phyloP scores from a whole-genome alignment of 2,888 invertebrate species.

The Cantharis lateralis region DNA sequence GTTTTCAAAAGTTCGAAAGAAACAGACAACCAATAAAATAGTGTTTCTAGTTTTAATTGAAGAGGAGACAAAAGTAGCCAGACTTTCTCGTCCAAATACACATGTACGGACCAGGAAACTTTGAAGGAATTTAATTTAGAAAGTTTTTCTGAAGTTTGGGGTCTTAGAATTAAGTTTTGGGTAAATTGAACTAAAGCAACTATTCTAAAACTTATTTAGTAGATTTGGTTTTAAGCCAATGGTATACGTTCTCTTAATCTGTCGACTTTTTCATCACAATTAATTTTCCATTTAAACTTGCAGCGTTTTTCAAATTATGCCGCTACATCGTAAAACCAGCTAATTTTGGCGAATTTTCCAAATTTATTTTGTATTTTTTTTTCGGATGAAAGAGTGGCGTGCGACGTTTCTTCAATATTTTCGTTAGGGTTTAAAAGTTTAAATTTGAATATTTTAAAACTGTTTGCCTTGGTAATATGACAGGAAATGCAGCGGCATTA shows the following conservation, averaged over 20 bases:
- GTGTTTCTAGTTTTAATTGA: constrained; percentile 34
- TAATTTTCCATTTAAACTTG: background rate
- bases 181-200: constrained; percentile 48
- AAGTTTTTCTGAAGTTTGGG: constrained; percentile 49
- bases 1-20: constrained; percentile 11
- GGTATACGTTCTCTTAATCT: constrained; percentile 17
- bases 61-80: constrained; percentile 34
- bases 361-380: background rate
- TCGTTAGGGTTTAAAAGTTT: background rate
- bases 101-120: constrained; percentile 45
- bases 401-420: background rate
- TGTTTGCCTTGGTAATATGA: background rate
- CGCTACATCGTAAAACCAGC: too few relatives aligned
- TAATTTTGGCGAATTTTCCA: background rate
- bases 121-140: constrained; percentile 50
- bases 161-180: constrained; percentile 45
- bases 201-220: constrained; percentile 50
- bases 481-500: background rate
- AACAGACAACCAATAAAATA: constrained; percentile 14
- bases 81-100: constrained; percentile 37
- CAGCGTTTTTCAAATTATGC: background rate
- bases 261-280: constrained; percentile 18
- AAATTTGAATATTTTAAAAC: background rate
- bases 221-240: constrained; percentile 25
- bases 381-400: background rate